Conservation (phyloP, 2,113 vertebrate species). For the Ciconia boyciana region DNA sequence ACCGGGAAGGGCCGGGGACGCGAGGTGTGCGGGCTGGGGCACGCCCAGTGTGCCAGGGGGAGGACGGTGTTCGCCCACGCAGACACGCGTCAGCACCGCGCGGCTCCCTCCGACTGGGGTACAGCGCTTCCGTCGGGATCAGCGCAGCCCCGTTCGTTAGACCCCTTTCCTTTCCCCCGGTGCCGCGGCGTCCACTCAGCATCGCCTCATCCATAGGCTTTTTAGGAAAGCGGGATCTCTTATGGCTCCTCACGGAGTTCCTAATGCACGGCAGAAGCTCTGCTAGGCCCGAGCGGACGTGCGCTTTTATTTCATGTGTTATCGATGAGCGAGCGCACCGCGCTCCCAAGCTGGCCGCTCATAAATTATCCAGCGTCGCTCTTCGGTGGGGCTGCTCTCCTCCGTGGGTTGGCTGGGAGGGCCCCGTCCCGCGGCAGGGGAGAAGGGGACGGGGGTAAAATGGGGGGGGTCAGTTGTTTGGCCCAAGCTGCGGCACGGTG, state of each 20-base stretch:
- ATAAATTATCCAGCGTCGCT: rapidly evolving
- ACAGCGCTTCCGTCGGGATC: not conserved
- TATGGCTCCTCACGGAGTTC: not conserved
- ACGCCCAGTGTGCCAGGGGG: rapidly evolving
- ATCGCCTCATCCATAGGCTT: rapidly evolving
- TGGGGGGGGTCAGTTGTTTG: not conserved
- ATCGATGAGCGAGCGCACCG: not conserved
- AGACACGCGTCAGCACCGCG: not conserved
- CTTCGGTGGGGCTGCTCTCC: not conserved
- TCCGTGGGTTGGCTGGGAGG: rapidly evolving
- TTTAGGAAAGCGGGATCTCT: not conserved
- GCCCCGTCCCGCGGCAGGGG: rapidly evolving
- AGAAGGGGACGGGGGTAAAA: no score
- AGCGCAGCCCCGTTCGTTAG: not conserved
- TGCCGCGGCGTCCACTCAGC: not conserved
- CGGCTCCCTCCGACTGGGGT: not conserved
- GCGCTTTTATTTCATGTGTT: not conserved
- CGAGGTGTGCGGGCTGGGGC: rapidly evolving
- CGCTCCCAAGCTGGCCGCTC: not conserved
- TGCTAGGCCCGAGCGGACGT: rapidly evolving
- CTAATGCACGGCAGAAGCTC: not conserved
- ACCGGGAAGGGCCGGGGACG: not conserved
- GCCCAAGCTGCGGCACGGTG: not conserved
- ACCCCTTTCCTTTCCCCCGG: not conserved
- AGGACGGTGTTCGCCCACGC: not conserved